Conservation (phyloP, 2,797 vertebrate genomes). For the Poecilia wingei region DNA sequence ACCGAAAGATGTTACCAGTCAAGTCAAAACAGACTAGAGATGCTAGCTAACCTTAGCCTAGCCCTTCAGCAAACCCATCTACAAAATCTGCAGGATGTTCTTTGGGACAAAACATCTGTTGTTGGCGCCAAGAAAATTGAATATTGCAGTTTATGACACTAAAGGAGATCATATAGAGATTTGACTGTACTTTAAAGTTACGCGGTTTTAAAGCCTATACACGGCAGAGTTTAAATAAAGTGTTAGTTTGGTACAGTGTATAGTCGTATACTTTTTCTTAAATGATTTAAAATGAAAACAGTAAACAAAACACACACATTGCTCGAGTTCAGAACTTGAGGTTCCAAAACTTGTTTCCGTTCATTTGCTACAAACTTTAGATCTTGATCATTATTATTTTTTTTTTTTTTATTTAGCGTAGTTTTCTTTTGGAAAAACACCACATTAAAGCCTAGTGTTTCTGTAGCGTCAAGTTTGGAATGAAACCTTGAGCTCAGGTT, state of each 20-base stretch:
- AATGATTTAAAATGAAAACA: not conserved
- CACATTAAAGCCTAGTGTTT: not conserved
- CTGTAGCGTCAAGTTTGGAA: not conserved
- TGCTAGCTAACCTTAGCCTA: not conserved
- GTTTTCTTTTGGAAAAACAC: not conserved
- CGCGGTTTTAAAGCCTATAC: not conserved
- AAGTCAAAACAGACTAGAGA: not conserved
- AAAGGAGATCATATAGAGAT: not conserved
- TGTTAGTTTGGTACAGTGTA: not conserved
- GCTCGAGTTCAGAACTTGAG: not conserved
- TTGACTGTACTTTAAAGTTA: not conserved
- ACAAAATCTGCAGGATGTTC: not conserved
- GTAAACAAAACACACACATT: not conserved
- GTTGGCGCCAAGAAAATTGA: not conserved
- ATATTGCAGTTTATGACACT: too few relatives aligned
- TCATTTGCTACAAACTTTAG: not conserved
- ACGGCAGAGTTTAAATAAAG: not conserved
- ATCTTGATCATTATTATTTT: not conserved
- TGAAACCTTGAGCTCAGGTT: slow-evolving; percentile 8
- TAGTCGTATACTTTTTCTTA: not conserved
- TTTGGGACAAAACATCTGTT: not conserved
- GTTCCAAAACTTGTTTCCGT: slow-evolving; percentile 4
- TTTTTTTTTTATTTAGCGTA: not conserved
- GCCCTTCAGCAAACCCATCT: not conserved
- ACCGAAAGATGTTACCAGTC: not conserved